These are phyloP conservation scores for Numenius phaeopus DNA, from an alignment of 2,797 vertebrate genomes.

Conservation along the genomic window DNA sequence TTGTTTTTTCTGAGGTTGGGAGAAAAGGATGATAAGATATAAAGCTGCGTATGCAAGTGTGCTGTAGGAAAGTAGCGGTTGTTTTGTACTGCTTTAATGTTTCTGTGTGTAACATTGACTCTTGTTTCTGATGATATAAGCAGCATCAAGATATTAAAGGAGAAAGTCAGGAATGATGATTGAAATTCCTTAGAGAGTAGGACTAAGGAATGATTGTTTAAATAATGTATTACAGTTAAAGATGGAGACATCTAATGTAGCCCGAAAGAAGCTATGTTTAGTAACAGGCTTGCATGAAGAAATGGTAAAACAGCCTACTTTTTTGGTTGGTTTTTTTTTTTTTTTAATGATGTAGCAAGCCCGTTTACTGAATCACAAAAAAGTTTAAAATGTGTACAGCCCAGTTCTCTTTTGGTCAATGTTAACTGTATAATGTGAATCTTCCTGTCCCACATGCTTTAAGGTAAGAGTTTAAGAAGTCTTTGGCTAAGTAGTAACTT, in stretches of 20 bases:
- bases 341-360: not conserved
- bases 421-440: not conserved
- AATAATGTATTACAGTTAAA: not conserved
- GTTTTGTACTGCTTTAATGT: not conserved
- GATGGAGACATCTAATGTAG: not conserved
- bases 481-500: not conserved
- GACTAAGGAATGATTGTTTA: not conserved
- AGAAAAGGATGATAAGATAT: not conserved
- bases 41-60: not conserved
- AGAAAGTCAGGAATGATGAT: not conserved
- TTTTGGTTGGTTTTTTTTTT: rapidly evolving
- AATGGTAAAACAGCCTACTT: not conserved
- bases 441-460: not conserved
- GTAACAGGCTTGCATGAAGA: not conserved
- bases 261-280: not conserved
- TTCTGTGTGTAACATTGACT: not conserved
- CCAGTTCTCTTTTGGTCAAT: not conserved
- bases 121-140: not conserved
- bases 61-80: not conserved
- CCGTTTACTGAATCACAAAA: not conserved
- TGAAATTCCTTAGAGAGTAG: not conserved
- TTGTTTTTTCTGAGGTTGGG: not conserved
- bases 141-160: not conserved
- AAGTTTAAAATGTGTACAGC: not conserved
- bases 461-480: not conserved